Conservation (phyloP, 2,113 vertebrate species). For the Pteruthius melanotis region DNA sequence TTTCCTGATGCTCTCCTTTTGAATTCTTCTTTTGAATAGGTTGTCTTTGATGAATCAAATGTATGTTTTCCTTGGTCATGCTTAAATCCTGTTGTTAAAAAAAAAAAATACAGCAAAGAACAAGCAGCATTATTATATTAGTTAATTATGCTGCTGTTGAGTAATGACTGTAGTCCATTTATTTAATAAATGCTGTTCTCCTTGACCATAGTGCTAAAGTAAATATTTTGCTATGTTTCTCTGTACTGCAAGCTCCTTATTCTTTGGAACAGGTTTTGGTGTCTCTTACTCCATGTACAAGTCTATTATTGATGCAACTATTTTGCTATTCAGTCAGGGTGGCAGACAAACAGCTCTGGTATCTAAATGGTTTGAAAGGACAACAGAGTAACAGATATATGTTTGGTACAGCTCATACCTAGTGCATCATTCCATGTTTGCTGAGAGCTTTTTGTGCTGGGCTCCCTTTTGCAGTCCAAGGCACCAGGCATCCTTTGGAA, state of each 20-base stretch:
- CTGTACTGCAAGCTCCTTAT: neutral
- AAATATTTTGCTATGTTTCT: conserved; percentile 4
- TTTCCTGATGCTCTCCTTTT: neutral
- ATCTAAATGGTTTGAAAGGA: neutral
- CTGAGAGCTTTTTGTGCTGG: neutral
- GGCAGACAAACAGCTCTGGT: neutral
- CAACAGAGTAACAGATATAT: neutral
- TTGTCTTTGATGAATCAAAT: neutral
- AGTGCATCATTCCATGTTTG: neutral
- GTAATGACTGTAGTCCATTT: conserved; percentile 8
- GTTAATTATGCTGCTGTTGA: neutral
- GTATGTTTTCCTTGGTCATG: neutral
- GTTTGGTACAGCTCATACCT: neutral
- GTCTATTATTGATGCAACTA: neutral
- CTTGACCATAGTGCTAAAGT: neutral
- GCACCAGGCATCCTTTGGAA: neutral
- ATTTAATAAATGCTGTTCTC: conserved; percentile 6
- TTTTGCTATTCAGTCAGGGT: neutral
- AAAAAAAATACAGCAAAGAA: neutral
- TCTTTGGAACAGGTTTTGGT: neutral
- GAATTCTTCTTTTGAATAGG: neutral
- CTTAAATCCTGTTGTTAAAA: neutral
- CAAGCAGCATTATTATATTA: neutral
- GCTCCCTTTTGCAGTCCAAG: neutral
- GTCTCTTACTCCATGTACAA: neutral